Base-by-base conservation (phyloP, 2,888 invertebrate genomes). In the Macrosiphum euphorbiae region DNA sequence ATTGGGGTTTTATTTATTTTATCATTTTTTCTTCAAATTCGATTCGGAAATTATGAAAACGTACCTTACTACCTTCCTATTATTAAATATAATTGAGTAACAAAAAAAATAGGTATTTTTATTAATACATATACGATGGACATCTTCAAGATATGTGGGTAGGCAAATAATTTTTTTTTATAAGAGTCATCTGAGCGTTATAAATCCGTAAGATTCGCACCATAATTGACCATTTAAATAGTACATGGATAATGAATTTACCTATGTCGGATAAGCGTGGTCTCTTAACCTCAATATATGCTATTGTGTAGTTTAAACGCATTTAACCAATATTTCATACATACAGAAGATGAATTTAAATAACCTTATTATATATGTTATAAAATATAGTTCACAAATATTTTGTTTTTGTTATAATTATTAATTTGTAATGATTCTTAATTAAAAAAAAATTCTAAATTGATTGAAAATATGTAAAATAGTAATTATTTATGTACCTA, bases 171-270 rank as follows among this genome's bases (percentile, higher is more conserved):
- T 67, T 90, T 86, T 90, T 90, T 92, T 92, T 92, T 47, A 47
- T 89, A 85, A 85, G 61, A 88, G 93, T 93, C 93, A 93, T 89
- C 93, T 93, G 89, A 93, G 93, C 93, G 89, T 93, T 89, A 93
- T 93, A 93, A 93, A 93, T 93, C 58, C 84, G 84, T 78, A 84
- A 50, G 47, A 90, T 89, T 93, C 92, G 47, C 55, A 58, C 88
- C 16, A 90, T 94, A 94, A 94, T 94, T 90, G 86, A 94, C 94
- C 94, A 94, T 94, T 94, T 90, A 94, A 94, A 86, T 94, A 41
- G 94, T 90, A 90, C 94, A 90, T 90, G 85, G 90, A 90, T 90
- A 94, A 94, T 94, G 94, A 90, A 94, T 94, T 94, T 94, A 90
- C 84, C 61, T 94, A 94, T 94, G 86, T 90, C 94, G 90, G 90